These are phyloP conservation scores for Globicephala melas DNA, from an alignment of 2,113 vertebrate genomes.

Conservation along the genomic window DNA sequence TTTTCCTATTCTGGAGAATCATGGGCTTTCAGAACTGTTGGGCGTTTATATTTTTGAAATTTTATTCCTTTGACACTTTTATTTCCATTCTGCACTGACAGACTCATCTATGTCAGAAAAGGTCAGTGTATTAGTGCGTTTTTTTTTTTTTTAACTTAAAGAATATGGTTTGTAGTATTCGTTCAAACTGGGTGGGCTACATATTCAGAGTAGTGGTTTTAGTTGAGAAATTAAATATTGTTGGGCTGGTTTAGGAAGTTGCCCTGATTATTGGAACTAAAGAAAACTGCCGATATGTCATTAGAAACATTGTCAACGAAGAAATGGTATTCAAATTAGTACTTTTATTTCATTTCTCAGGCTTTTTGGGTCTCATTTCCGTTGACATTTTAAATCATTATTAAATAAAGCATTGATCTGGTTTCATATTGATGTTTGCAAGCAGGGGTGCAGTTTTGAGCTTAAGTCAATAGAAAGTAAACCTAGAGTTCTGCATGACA, in stretches of 20 bases:
- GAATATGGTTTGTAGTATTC: neutral
- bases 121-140: neutral
- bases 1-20: neutral
- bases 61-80: conserved; percentile 22
- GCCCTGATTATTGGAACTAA: neutral
- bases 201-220: neutral
- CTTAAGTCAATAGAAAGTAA: neutral
- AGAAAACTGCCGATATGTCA: neutral
- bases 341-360: neutral
- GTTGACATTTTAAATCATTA: neutral
- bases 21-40: neutral
- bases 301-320: neutral
- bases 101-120: neutral
- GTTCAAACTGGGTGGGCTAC: neutral
- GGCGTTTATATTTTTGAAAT: neutral
- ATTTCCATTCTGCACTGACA: neutral
- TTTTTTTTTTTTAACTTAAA: neutral
- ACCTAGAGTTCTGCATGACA: neutral
- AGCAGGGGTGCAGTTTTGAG: neutral
- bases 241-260: neutral
- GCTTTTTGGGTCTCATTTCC: neutral
- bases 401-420: neutral
- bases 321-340: neutral
- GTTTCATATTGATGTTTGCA: neutral
- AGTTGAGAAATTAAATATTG: neutral